Base-by-base conservation (phyloP, 1,140 invertebrate species). In the Pseudomyrmex gracilis region DNA sequence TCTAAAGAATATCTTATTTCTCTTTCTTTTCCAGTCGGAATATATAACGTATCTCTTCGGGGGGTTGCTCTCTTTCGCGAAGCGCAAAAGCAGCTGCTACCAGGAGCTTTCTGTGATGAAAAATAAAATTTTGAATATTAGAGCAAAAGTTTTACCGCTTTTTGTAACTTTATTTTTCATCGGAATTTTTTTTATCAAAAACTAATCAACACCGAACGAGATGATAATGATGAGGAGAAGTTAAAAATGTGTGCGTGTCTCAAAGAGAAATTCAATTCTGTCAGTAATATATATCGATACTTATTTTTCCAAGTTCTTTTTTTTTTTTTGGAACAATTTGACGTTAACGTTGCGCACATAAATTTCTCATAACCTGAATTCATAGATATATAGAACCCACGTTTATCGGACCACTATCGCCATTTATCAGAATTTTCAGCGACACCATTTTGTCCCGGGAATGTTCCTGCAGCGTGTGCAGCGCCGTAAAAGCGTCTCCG, bases 341-440 rank as follows among this genome's bases (percentile, higher is more conserved):
- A 20, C 63, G 51, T 68, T 78, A 58, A 78, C 53, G 20, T 47
- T 20, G 43, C 53, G 43, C 34, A 45, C 53, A 78, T 78, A 78
- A 78, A 71, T 71, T 71, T 71, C 22, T 49, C 53, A 60, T 20
- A 80, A 80, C 15, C 34, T 53, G 20, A 53, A 70, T 70, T 70
- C 12, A 20, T 70, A 70, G 66, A 78, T 78, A 78, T 78, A 80
- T 34, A 34, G 34, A 34, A 34, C 15, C 20, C 47, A 77, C 73
- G 15, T 58, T 58, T 60, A 70, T 80, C 53, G 22, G 45, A 12
- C 24, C 12, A 53, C 43, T 22, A 55, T 49, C 43, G 45, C 45
- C 63, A 71, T 80, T 80, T 80, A 80, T 80, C 66, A 80, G 66
- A 71, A 80, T 80, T 60, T 80, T 71, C 66, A 71, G 53, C 53